Evolutionary conservation across 2,113 vertebrate genomes (phyloP).

Genomic region (Syngnathus floridae): DNA sequence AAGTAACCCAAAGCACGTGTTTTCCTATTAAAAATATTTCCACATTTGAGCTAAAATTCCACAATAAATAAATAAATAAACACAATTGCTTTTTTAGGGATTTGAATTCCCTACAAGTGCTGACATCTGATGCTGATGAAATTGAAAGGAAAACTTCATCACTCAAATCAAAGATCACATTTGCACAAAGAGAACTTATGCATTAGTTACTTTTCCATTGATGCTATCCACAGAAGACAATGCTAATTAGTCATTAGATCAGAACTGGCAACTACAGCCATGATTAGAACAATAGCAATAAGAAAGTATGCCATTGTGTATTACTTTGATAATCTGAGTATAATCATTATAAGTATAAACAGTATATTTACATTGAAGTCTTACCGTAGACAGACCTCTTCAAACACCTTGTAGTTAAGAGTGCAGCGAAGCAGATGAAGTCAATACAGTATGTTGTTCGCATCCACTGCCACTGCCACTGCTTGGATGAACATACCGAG

Average conservation of each 20-base stretch:
- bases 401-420: not conserved
- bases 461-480: slow-evolving; percentile 11
- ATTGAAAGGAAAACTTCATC: too few species aligned
- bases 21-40: not conserved
- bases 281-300: not conserved
- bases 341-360: too few species aligned
- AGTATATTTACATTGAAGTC: not conserved
- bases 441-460: slow-evolving; percentile 5
- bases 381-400: not conserved
- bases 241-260: too few species aligned
- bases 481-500: slow-evolving; percentile 19
- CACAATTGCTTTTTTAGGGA: too few species aligned
- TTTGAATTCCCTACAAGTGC: too few species aligned
- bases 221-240: too few species aligned
- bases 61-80: not conserved
- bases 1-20: not conserved
- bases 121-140: too few species aligned
- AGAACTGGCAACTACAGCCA: too few species aligned
- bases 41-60: not conserved
- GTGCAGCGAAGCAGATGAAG: not conserved
- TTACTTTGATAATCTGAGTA: not conserved
- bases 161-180: too few species aligned
- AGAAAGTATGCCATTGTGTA: not conserved
- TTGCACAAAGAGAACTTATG: too few species aligned
- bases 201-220: too few species aligned